These are phyloP conservation scores for Catharus ustulatus DNA, from an alignment of 2,797 vertebrate genomes.

Conservation along the genomic window DNA sequence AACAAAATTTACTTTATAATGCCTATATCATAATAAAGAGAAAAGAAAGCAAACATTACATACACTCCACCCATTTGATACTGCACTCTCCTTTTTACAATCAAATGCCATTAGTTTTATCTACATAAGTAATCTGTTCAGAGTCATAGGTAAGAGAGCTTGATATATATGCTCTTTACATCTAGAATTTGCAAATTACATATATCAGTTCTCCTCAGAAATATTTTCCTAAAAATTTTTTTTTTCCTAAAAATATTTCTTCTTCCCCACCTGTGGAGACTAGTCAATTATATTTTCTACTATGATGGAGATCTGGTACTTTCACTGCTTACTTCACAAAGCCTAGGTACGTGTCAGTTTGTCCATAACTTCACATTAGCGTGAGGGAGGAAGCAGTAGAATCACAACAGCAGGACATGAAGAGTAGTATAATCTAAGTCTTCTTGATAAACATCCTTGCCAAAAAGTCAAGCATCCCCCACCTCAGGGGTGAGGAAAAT, in stretches of 20 bases:
- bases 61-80: background rate
- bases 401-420: constrained; percentile 1
- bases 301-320: background rate
- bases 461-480: background rate
- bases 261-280: background rate
- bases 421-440: background rate
- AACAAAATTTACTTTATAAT: background rate
- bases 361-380: constrained; percentile 19
- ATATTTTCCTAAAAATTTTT: background rate
- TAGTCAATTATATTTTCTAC: background rate
- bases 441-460: constrained; percentile 45
- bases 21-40: background rate
- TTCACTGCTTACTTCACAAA: background rate
- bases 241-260: background rate
- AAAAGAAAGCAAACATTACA: background rate
- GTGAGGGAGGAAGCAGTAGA: constrained; percentile 2
- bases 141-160: background rate
- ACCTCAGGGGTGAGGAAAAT: background rate
- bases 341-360: background rate
- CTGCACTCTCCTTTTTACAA: background rate
- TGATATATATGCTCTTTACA: background rate
- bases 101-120: background rate
- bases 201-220: background rate
- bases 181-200: background rate
- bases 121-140: background rate